phyloP scores from a whole-genome alignment of 2,797 vertebrate genomes.

The Pitangus sulphuratus region DNA sequence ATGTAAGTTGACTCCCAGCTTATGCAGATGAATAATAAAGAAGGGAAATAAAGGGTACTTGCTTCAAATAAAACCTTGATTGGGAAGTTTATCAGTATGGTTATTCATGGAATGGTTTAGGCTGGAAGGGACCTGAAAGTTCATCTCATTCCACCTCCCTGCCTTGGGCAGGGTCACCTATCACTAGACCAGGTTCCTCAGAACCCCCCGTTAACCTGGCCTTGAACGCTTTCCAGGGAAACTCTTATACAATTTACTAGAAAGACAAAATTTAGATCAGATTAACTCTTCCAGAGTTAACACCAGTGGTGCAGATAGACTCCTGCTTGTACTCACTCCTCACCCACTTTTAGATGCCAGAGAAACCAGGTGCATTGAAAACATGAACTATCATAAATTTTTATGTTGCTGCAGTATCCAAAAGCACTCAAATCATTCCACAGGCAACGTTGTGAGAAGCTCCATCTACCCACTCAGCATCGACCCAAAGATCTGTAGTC shows the following conservation, averaged over 20 bases:
- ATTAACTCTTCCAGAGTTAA: neutral
- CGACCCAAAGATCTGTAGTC: neutral
- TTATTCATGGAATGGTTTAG: accelerated
- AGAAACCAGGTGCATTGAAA: neutral
- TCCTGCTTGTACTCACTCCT: neutral
- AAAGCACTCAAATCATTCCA: neutral
- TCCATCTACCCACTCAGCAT: neutral
- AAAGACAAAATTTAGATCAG: neutral
- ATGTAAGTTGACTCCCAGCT: neutral
- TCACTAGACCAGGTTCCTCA: neutral
- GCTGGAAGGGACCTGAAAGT: neutral
- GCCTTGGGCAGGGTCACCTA: neutral
- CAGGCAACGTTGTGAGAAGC: neutral
- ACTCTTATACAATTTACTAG: neutral
- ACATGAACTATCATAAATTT: neutral
- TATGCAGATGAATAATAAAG: neutral
- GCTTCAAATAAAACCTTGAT: neutral
- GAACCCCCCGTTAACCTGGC: neutral
- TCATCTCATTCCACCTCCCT: neutral
- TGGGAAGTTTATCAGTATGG: neutral
- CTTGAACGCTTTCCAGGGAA: neutral
- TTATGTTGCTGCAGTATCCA: accelerated
- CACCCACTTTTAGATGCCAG: neutral
- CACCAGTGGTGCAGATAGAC: neutral
- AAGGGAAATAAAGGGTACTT: neutral